phyloP scores from a whole-genome alignment of 2,113 vertebrate genomes.

The Apodemus speciosus region DNA sequence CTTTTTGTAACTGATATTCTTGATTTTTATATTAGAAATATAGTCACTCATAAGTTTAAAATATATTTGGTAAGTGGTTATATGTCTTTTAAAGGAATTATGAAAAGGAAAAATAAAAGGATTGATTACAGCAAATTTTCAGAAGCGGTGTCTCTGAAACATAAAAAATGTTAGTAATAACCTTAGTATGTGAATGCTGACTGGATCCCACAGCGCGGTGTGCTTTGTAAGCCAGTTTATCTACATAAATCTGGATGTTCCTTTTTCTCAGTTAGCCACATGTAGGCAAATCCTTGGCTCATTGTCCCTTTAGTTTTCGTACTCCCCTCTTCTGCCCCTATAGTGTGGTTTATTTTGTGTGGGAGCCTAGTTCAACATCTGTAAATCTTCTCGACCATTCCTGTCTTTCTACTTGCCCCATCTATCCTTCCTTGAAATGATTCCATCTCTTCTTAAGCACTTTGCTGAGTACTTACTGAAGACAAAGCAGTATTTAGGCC shows the following conservation, averaged over 20 bases:
- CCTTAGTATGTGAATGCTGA: background rate
- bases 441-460: background rate
- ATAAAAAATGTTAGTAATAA: background rate
- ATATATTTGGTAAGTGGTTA: background rate
- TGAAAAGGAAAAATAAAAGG: background rate
- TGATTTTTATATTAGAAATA: background rate
- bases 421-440: background rate
- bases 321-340: accelerated
- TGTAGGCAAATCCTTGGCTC: background rate
- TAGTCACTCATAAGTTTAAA: background rate
- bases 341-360: background rate
- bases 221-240: background rate
- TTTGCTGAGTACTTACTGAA: background rate
- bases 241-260: background rate
- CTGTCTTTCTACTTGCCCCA: accelerated
- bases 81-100: background rate
- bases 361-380: background rate
- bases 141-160: background rate
- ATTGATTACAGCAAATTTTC: background rate
- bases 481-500: background rate
- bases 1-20: background rate
- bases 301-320: background rate
- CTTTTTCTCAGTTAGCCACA: background rate
- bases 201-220: background rate
- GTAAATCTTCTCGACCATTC: background rate